Evolutionary conservation across 2,113 vertebrate genomes (phyloP), one percentile per base, ranked within the genome.

Genomic region (Eonycteris spelaea): DNA sequence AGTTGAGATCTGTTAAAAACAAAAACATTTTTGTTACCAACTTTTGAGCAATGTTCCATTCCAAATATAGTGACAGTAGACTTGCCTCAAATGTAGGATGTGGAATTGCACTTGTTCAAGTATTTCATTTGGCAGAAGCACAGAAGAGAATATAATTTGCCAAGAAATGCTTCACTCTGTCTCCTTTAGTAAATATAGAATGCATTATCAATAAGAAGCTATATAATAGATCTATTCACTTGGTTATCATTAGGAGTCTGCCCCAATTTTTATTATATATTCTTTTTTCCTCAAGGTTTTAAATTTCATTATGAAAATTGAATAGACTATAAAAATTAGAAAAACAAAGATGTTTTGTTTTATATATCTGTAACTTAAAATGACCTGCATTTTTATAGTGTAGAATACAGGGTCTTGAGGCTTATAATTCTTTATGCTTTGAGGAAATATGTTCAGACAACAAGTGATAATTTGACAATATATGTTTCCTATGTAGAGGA

Each of bases 31-130:
- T 97, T 96, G 53, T 19, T 91, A 96, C 84, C 79, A 96, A 94
- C 67, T 96, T 94, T 92, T 97, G 75, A 96, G 86, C 67, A 91
- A 95, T 90, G 75, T 95, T 96, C 96, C 82, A 80, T 97, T 93
- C 95, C 96, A 98, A 98, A 98, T 95, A 97, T 65, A 97, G 94
- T 97, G 97, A 98, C 95, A 97, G 97, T 98, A 97, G 97, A 97
- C 94, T 98, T 63, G 7, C 94, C 95, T 98, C 96, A 98, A 98
- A 63, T 24, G 53, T 96, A 97, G 98, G 97, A 87, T 98, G 95
- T 95, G 85, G 92, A 97, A 97, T 96, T 98, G 93, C 94, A 96
- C 97, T 98, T 98, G 97, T 98, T 97, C 96, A 97, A 98, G 97
- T 57, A 89, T 98, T 98, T 98, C 4, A 48, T 96, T 97, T 98